phyloP scores from a whole-genome alignment of 64 coral and sea anemone genomes.

The Montipora sp. region DNA sequence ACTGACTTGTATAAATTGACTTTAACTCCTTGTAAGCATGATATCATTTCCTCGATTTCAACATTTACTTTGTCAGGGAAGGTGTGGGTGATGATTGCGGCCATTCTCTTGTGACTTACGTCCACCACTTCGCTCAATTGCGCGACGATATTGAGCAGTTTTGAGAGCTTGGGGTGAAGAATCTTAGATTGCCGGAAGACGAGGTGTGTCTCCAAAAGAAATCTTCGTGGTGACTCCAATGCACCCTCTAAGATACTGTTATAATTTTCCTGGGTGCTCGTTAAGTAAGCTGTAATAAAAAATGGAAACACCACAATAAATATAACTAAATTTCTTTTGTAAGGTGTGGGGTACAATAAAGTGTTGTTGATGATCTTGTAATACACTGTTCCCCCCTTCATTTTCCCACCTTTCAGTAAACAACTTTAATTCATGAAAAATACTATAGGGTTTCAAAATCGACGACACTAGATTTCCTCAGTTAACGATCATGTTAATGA shows the following conservation, averaged over 20 bases:
- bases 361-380: too few species aligned
- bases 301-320: neutral
- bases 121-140: constrained; percentile 14
- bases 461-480: too few species aligned
- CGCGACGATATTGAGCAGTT: neutral
- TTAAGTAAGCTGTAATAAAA: constrained; percentile 75
- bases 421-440: too few species aligned
- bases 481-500: too few species aligned
- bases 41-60: constrained; percentile 27
- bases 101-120: neutral
- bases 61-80: constrained; percentile 13
- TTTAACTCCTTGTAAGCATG: constrained; percentile 2
- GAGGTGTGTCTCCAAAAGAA: constrained; percentile 75
- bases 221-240: constrained; percentile 65
- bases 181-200: constrained; percentile 67
- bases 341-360: too few species aligned
- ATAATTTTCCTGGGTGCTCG: constrained; percentile 68
- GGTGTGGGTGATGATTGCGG: constrained; percentile 13
- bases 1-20: neutral
- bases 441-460: too few species aligned
- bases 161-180: constrained; percentile 82
- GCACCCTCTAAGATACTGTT: constrained; percentile 35
- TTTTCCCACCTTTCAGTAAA: too few species aligned
- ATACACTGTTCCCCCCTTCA: too few species aligned
- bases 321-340: neutral